Percentiles rank a stretch among this genome's conserved stretches.
phyloP scores from a whole-genome alignment of 2,113 vertebrate species.

The Miniopterus natalensis region DNA sequence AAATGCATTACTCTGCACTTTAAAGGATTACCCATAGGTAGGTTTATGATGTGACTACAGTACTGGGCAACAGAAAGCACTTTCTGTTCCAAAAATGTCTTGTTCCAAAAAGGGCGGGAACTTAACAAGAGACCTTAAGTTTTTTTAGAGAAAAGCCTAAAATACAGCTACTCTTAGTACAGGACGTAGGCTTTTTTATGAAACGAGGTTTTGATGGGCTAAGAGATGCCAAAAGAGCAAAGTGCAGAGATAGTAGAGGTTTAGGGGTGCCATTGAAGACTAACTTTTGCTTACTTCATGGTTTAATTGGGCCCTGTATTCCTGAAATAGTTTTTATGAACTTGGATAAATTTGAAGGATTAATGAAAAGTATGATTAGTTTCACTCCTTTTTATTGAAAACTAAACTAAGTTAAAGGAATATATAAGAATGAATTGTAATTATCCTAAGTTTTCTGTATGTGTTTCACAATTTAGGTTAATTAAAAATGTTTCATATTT shows the following conservation, averaged over 20 bases:
- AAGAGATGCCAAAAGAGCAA: constrained; percentile 7
- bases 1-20: neutral
- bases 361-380: neutral
- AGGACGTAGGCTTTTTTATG: neutral
- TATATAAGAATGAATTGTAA: constrained; percentile 23
- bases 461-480: constrained; percentile 1
- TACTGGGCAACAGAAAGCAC: neutral
- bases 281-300: constrained; percentile 1
- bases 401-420: constrained; percentile 33
- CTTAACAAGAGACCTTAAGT: neutral
- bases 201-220: neutral
- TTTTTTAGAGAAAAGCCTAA: constrained; percentile 11
- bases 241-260: neutral
- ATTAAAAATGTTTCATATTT: constrained; percentile 33
- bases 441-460: neutral
- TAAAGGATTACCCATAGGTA: neutral
- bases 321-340: constrained; percentile 20
- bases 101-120: constrained; percentile 19
- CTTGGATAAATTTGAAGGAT: constrained; percentile 29
- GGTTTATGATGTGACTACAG: constrained; percentile 23
- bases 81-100: constrained; percentile 34
- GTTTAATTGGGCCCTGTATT: neutral
- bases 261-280: neutral
- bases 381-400: constrained; percentile 8
- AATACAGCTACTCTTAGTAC: neutral